Percentiles rank a stretch among this genome's conserved stretches.
Conservation (phyloP, 2,113 vertebrate genomes). For the Gila orcuttii region DNA sequence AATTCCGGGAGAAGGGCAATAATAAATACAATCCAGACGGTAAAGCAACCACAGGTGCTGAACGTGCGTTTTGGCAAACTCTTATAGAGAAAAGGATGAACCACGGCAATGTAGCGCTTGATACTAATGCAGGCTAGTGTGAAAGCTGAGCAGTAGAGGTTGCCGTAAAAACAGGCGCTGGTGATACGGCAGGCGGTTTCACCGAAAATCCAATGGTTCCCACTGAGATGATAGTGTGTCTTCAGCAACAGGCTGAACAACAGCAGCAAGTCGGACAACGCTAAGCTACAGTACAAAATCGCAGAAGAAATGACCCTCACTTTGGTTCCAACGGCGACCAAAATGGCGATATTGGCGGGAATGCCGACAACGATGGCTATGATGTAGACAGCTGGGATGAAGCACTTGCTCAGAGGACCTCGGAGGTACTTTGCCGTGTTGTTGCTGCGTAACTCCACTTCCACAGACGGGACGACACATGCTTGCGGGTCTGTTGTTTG, state of each 20-base stretch:
- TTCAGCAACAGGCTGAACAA: conserved; percentile 85
- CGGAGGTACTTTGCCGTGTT: conserved; percentile 72
- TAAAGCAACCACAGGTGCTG: conserved; percentile 58
- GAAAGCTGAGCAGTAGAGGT: conserved; percentile 90
- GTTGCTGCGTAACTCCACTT: conserved; percentile 55
- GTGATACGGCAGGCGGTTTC: conserved; percentile 80
- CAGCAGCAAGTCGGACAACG: conserved; percentile 85
- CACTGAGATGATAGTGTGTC: conserved; percentile 83
- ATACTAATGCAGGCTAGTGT: conserved; percentile 82
- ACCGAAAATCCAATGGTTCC: conserved; percentile 88
- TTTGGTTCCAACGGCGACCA: conserved; percentile 77
- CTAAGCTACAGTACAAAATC: conserved; percentile 86
- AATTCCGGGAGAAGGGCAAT: conserved; percentile 81
- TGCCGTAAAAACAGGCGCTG: conserved; percentile 86
- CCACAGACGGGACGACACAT: neutral
- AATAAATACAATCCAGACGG: conserved; percentile 76
- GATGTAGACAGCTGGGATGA: conserved; percentile 79
- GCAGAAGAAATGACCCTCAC: conserved; percentile 76
- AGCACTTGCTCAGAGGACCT: conserved; percentile 76
- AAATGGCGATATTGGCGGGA: conserved; percentile 77
- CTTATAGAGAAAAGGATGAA: conserved; percentile 85
- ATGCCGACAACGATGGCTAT: conserved; percentile 76
- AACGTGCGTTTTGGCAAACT: conserved; percentile 78
- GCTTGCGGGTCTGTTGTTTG: conserved; percentile 41
- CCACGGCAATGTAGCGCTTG: conserved; percentile 84